Evolutionary conservation across 2,888 invertebrate genomes (phyloP).

Genomic region (Cephus nigrinus): DNA sequence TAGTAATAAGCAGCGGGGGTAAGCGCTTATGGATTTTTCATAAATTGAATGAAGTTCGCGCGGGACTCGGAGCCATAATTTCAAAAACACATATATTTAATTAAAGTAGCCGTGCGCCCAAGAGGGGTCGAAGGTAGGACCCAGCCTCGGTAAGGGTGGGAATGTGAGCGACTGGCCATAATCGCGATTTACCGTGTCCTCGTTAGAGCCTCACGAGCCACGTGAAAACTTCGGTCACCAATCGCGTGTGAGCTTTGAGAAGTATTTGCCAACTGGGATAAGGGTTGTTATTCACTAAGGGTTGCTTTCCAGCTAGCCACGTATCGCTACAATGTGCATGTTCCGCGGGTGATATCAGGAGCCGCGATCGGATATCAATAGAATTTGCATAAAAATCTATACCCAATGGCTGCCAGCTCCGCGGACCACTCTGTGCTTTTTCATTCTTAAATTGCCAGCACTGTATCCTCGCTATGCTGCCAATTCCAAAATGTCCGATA

Average conservation of each 20-base stretch:
- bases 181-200: conserved; percentile 32
- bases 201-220: conserved; percentile 22
- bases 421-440: conserved; percentile 34
- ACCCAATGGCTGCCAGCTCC: conserved; percentile 41
- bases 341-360: conserved; percentile 48
- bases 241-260: conserved; percentile 3
- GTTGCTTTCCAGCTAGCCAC: conserved; percentile 40
- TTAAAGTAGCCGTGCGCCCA: conserved; percentile 22
- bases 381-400: conserved; percentile 66
- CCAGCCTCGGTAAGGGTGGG: not conserved
- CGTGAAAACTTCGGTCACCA: not conserved
- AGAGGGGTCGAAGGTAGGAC: not conserved
- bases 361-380: conserved; percentile 61
- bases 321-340: conserved; percentile 48
- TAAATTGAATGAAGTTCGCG: conserved; percentile 13
- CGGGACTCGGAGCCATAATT: conserved; percentile 27
- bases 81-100: conserved; percentile 38
- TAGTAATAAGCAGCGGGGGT: not conserved
- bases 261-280: conserved; percentile 1
- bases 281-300: conserved; percentile 19
- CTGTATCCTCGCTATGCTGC: not conserved
- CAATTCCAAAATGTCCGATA: not conserved
- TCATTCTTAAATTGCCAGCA: conserved; percentile 19
- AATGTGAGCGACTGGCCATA: conserved; percentile 15
- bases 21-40: conserved; percentile 19